These are phyloP conservation scores for Rhadina sibilatrix DNA, from an alignment of 2,113 vertebrate genomes.

Conservation along the genomic window DNA sequence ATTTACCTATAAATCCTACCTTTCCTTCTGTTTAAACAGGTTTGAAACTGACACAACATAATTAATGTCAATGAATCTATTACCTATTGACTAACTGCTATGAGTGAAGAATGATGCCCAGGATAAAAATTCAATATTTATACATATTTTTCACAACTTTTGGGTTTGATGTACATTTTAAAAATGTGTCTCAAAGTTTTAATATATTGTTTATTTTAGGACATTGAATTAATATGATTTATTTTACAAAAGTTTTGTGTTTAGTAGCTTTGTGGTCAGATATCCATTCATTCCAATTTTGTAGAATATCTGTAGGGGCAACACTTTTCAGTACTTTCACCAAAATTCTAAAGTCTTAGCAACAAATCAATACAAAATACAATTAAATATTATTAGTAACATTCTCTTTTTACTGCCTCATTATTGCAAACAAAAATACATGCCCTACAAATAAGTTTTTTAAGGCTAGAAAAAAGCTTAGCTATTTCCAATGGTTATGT, in stretches of 20 bases:
- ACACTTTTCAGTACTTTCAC: not conserved
- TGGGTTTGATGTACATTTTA: not conserved
- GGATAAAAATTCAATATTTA: not conserved
- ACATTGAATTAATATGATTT: not conserved
- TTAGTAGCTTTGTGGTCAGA: not conserved
- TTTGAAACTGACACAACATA: not conserved
- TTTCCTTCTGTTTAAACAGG: not conserved
- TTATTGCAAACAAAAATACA: not conserved
- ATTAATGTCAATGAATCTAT: not conserved
- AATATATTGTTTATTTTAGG: not conserved
- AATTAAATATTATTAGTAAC: not conserved
- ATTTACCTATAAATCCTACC: not conserved
- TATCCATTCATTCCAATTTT: not conserved
- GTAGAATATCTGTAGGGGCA: not conserved
- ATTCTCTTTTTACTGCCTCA: not conserved
- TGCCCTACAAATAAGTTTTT: not conserved
- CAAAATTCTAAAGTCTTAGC: not conserved
- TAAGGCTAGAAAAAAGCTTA: not conserved
- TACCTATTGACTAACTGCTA: not conserved
- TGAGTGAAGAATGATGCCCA: not conserved
- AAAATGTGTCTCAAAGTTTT: not conserved
- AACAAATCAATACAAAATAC: not conserved
- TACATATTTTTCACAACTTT: not conserved
- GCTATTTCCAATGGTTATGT: not conserved
- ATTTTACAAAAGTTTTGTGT: not conserved